Percentiles rank a stretch among this genome's conserved stretches.
Conservation (phyloP, 2,113 vertebrate genomes). For the Protobothrops mucrosquamatus region DNA sequence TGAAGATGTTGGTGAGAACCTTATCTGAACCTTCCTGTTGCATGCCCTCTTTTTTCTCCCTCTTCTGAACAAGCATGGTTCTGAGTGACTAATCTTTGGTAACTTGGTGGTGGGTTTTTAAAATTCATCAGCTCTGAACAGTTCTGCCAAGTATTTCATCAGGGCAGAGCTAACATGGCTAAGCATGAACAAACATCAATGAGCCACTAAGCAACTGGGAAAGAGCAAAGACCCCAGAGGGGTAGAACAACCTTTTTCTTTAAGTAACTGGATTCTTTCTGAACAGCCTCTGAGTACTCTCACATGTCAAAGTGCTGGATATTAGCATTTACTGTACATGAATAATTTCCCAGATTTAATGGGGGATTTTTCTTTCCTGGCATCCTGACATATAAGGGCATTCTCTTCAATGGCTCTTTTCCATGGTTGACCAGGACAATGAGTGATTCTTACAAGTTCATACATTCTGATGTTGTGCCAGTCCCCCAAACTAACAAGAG, state of each 20-base stretch:
- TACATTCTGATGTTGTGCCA: background rate
- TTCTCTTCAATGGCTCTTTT: background rate
- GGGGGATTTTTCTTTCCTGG: background rate
- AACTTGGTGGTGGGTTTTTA: slow-evolving; percentile 38
- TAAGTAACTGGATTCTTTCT: background rate
- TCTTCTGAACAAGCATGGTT: slow-evolving; percentile 21
- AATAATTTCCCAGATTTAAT: background rate
- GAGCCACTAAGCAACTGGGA: slow-evolving; percentile 2
- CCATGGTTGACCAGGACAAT: background rate
- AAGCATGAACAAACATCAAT: background rate
- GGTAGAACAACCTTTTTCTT: background rate
- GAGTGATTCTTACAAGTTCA: background rate
- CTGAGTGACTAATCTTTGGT: slow-evolving; percentile 20
- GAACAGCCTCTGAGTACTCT: background rate
- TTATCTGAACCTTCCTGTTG: slow-evolving; percentile 6
- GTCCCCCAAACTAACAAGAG: background rate
- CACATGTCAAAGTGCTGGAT: background rate
- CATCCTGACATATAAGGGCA: background rate
- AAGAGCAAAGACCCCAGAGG: background rate
- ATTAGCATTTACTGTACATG: background rate
- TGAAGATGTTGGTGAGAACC: background rate
- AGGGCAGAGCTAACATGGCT: background rate
- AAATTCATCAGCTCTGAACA: slow-evolving; percentile 9
- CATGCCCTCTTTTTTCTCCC: slow-evolving; percentile 12
- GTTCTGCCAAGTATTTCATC: background rate